Evolutionary conservation across 2,888 invertebrate genomes (phyloP).

Genomic region (Sicus ferrugineus): DNA sequence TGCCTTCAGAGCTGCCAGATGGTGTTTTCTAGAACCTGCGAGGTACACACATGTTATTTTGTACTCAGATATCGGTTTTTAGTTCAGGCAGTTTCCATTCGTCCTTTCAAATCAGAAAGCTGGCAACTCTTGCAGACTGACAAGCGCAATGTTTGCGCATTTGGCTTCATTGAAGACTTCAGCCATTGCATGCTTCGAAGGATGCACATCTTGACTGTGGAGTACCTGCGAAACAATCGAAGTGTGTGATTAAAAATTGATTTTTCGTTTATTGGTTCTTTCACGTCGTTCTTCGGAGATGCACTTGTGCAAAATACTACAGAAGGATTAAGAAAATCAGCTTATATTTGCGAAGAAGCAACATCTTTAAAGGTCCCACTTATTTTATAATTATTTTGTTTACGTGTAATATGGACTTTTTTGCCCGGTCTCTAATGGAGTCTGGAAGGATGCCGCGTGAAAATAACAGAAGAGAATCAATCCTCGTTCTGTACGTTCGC

Average conservation of each 20-base stretch:
- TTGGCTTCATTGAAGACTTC: background rate
- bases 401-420: background rate
- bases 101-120: too few relatives aligned
- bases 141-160: background rate
- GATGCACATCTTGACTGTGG: background rate
- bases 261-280: background rate
- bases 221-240: constrained; percentile 15
- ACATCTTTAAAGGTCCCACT: background rate
- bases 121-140: too few relatives aligned
- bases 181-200: background rate
- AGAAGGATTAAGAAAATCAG: too few relatives aligned
- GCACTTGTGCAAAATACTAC: too few relatives aligned
- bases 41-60: too few relatives aligned
- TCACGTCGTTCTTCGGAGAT: background rate
- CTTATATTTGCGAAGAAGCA: background rate
- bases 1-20: background rate
- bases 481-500: too few relatives aligned
- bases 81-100: too few relatives aligned
- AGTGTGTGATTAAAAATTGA: constrained; percentile 28
- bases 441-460: too few relatives aligned
- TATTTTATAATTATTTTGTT: background rate
- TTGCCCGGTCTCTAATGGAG: background rate
- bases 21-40: too few relatives aligned
- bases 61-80: too few relatives aligned
- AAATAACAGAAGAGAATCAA: too few relatives aligned